Evolutionary conservation across 2,797 vertebrate genomes (phyloP).

Genomic region (Danio kyathit): DNA sequence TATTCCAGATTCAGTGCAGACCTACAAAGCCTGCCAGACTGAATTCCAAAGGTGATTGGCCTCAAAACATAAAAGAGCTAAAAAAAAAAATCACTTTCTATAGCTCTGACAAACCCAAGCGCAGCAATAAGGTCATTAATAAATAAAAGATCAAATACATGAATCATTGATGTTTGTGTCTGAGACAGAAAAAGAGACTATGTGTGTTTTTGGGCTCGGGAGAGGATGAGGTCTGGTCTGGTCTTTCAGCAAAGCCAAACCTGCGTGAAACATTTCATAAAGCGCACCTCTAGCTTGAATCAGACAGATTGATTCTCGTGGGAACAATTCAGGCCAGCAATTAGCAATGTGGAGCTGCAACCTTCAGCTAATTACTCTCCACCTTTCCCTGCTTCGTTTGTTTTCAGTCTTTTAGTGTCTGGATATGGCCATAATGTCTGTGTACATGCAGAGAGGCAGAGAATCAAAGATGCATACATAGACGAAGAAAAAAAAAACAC

Average conservation of each 20-base stretch:
- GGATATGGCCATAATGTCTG: not conserved
- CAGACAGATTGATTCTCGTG: not conserved
- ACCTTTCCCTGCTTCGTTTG: not conserved
- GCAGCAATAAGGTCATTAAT: slow-evolving; percentile 74
- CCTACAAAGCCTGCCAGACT: not conserved
- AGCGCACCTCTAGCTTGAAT: not conserved
- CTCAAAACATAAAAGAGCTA: not conserved
- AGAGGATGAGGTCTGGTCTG: slow-evolving; percentile 8
- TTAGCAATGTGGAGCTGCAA: slow-evolving; percentile 4
- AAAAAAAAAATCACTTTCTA: slow-evolving; percentile 61
- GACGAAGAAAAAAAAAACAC: not conserved
- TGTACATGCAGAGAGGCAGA: not conserved
- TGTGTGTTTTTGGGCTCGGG: not conserved
- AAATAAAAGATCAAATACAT: slow-evolving; percentile 78
- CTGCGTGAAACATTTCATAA: not conserved
- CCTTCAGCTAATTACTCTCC: slow-evolving; percentile 7
- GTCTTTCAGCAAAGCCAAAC: not conserved
- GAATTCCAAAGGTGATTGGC: not conserved
- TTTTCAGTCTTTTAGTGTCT: slow-evolving; percentile 8
- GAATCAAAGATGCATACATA: not conserved
- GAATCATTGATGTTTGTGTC: slow-evolving; percentile 72
- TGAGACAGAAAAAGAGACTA: not conserved
- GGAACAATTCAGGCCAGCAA: slow-evolving; percentile 4
- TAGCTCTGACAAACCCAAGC: slow-evolving; percentile 21
- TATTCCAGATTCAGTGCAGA: not conserved